Base-by-base conservation (phyloP, 2,113 vertebrate species). In the Myrmophylax atrothorax region DNA sequence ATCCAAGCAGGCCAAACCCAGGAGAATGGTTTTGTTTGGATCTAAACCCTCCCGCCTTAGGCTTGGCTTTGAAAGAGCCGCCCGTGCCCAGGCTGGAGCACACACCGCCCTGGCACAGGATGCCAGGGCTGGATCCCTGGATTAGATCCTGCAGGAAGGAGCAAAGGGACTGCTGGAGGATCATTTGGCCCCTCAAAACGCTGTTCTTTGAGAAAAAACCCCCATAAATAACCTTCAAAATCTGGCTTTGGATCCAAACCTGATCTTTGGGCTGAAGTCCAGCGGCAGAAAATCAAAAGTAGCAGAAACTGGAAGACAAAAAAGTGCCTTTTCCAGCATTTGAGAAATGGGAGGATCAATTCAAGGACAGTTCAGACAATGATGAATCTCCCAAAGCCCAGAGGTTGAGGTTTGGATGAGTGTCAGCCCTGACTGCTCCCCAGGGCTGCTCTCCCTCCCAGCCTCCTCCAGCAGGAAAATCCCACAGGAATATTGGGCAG, bases 21-120 rank as follows among this genome's bases (percentile, higher is more conserved):
- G 81, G 66, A 68, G 24, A 85, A 90, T 40, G 78, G 49, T 84
- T 91, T 60, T 89, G 75, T 42, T 84, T 76, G 92, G 87, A 93
- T 47, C 25, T 44, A 91, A 91, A 52, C 42, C 24, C 56, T 81
- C 77, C 52, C 11, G 29, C 38, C n/a, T 78, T 55, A 42, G 28
- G 84, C 73, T 84, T 75, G 93, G 87, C 75, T 85, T 70, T n/a
- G 40, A 68, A 84, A 52, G 4, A 64, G 16, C 22, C 1, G 2
- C 33, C 66, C 74, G 56, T 87, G 42, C 83, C 46, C 47, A 49
- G 47, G 47, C 26, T 86, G 87, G 59, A 87, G 91, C 89, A 63
- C 55, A 67, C 38, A 12, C 53, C 23, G 63, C 42, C 80, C 52
- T 33, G 38, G 42, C 64, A 47, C 18, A 42, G 38, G 80, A 63